A percentile compares a stretch with the other conserved stretches of the same genome.
These are phyloP conservation scores for Portevinia maculata DNA, from an alignment of 2,888 invertebrate genomes.

Conservation along the genomic window DNA sequence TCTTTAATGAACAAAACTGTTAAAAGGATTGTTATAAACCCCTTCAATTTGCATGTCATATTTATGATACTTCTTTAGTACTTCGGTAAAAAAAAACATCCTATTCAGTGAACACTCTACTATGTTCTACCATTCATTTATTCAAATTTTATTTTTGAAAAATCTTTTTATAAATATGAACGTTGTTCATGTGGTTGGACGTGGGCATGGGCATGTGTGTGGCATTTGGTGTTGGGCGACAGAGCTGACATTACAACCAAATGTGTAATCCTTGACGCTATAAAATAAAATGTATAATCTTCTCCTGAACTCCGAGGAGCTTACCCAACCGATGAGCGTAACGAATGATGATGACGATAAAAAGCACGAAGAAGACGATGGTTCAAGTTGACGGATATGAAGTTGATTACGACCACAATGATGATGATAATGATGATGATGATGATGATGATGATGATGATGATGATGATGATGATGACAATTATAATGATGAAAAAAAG, in stretches of 20 bases:
- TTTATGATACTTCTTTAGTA: too few relatives aligned
- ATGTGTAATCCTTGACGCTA: constrained; percentile 55
- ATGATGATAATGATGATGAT: constrained; percentile 19
- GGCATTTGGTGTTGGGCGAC: constrained; percentile 14
- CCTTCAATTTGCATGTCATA: constrained; percentile 27
- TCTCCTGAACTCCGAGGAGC: constrained; percentile 8
- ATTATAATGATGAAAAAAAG: constrained; percentile 48
- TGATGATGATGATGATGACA: constrained; percentile 18
- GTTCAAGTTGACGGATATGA: constrained; percentile 2
- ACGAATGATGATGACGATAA: constrained; percentile 37
- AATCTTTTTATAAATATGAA: constrained; percentile 44
- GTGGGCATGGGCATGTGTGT: not conserved
- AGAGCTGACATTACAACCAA: constrained; percentile 54
- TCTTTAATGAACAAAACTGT: not conserved
- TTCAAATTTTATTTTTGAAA: constrained; percentile 42
- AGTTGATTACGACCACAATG: constrained; percentile 11
- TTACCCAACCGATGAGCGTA: constrained; percentile 48
- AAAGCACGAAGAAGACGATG: constrained; percentile 21
- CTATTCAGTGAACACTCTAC: constrained; percentile 2
- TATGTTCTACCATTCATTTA: constrained; percentile 13
- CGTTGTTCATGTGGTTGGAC: constrained; percentile 23
- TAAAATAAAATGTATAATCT: constrained; percentile 18
- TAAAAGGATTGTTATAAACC: constrained; percentile 13
- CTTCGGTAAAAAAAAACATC: not conserved
- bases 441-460: constrained; percentile 40